Conservation (phyloP, 2,888 invertebrate species). For the Bhutanitis thaidina region DNA sequence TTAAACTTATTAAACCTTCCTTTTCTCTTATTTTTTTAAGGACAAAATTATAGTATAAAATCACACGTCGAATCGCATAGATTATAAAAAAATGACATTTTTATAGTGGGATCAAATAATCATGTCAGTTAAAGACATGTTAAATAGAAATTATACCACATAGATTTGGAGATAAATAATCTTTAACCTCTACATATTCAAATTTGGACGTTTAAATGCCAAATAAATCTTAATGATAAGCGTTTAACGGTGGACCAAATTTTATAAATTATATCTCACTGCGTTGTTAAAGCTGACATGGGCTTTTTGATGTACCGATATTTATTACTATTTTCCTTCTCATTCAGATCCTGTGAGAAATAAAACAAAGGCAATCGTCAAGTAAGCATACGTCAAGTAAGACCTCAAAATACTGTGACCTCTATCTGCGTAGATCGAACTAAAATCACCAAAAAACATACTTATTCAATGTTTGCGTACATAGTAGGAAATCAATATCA, state of each 20-base stretch:
- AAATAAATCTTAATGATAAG: not conserved
- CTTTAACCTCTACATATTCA: not conserved
- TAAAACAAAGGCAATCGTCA: too few relatives aligned
- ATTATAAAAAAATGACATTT: not conserved
- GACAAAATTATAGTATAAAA: not conserved
- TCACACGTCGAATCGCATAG: not conserved
- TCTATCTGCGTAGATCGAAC: too few relatives aligned
- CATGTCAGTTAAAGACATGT: not conserved
- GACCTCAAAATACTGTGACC: too few relatives aligned
- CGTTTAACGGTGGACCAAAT: slow-evolving; percentile 7
- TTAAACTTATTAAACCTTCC: too few relatives aligned
- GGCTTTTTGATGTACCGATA: too few relatives aligned
- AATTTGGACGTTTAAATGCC: slow-evolving; percentile 9
- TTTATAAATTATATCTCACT: slow-evolving; percentile 2
- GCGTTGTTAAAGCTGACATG: not conserved
- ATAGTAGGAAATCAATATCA: too few relatives aligned
- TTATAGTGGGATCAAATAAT: slow-evolving; percentile 6
- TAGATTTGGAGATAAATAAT: slow-evolving; percentile 2
- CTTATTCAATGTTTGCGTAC: too few relatives aligned
- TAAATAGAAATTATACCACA: slow-evolving; percentile 7
- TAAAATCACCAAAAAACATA: too few relatives aligned
- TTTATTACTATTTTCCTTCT: too few relatives aligned
- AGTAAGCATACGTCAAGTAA: too few relatives aligned
- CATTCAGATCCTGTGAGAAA: too few relatives aligned
- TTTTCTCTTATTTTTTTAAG: too few relatives aligned